A percentile compares a stretch with the other conserved stretches of the same genome.
phyloP scores from a whole-genome alignment of 2,888 invertebrate genomes.

The Diachrysia chrysitis region DNA sequence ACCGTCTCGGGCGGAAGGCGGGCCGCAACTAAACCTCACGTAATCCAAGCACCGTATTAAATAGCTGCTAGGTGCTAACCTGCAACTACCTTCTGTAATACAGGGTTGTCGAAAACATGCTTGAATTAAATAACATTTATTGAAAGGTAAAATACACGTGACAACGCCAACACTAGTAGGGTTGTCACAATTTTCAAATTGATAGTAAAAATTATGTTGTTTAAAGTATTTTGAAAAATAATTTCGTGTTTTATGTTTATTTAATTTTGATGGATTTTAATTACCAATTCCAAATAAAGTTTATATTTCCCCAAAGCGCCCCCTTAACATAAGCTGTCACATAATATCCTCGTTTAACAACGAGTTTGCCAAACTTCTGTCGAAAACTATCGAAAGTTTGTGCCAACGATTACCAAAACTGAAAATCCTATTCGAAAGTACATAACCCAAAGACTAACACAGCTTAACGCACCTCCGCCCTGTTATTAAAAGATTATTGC shows the following conservation, averaged over 20 bases:
- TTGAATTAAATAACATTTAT: slow-evolving; percentile 39
- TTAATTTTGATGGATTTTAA: not conserved
- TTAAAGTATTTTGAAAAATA: no score
- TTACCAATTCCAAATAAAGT: not conserved
- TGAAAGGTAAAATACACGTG: no score
- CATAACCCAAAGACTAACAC: slow-evolving; percentile 61
- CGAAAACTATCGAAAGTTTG: slow-evolving; percentile 85
- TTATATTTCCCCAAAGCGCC: not conserved
- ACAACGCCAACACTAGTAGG: no score
- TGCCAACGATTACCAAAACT: slow-evolving; percentile 75
- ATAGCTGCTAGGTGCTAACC: slow-evolving; percentile 84
- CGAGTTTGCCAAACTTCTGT: slow-evolving; percentile 26
- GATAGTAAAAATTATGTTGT: no score
- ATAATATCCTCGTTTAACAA: not conserved
- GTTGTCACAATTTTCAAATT: no score
- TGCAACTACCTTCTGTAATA: slow-evolving; percentile 69
- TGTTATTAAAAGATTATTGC: slow-evolving; percentile 80
- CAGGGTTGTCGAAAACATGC: slow-evolving; percentile 55
- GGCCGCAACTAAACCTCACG: slow-evolving; percentile 80
- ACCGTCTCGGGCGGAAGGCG: slow-evolving; percentile 70
- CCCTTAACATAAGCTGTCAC: not conserved
- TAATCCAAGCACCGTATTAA: slow-evolving; percentile 87
- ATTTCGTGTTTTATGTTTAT: no score
- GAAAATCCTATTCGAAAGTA: slow-evolving; percentile 65
- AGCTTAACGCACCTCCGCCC: slow-evolving; percentile 61